Evolutionary conservation across 2,888 invertebrate species (phyloP).

Genomic region (Sabellastarte sp.): DNA sequence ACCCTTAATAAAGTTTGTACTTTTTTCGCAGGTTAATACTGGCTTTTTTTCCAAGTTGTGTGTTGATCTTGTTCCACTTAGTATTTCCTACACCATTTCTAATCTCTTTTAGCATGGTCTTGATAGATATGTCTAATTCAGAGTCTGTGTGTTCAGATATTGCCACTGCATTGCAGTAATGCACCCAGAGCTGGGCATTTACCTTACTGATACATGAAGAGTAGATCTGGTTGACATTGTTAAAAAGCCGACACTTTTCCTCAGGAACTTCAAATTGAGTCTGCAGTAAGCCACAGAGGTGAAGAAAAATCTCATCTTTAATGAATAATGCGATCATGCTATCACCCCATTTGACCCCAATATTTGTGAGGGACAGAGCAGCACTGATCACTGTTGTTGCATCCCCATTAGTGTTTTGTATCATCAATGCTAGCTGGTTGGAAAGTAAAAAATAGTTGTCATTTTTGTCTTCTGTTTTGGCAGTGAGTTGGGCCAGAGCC

Average conservation of each 20-base stretch:
- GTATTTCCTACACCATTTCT: slow-evolving; percentile 15
- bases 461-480: background rate
- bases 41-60: slow-evolving; percentile 21
- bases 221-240: slow-evolving; percentile 16
- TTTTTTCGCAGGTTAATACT: slow-evolving; percentile 17
- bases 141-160: slow-evolving; percentile 10
- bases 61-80: slow-evolving; percentile 20
- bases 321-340: slow-evolving; percentile 6
- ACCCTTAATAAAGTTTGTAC: slow-evolving; percentile 25
- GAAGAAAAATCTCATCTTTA: slow-evolving; percentile 17
- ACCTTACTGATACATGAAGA: slow-evolving; percentile 9
- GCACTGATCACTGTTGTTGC: slow-evolving; percentile 18
- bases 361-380: slow-evolving; percentile 22
- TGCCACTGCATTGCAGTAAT: slow-evolving; percentile 21
- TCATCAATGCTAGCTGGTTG: slow-evolving; percentile 10
- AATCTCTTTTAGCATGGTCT: slow-evolving; percentile 13
- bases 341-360: slow-evolving; percentile 20
- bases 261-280: slow-evolving; percentile 15
- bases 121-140: slow-evolving; percentile 10
- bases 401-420: slow-evolving; percentile 12
- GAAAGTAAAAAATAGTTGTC: slow-evolving; percentile 9
- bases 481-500: slow-evolving; percentile 14
- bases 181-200: slow-evolving; percentile 15
- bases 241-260: slow-evolving; percentile 21
- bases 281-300: slow-evolving; percentile 22